Percentiles rank a stretch among this genome's conserved stretches.
phyloP scores from a whole-genome alignment of 2,797 vertebrate genomes.

The Pseudocheirus occidentalis region DNA sequence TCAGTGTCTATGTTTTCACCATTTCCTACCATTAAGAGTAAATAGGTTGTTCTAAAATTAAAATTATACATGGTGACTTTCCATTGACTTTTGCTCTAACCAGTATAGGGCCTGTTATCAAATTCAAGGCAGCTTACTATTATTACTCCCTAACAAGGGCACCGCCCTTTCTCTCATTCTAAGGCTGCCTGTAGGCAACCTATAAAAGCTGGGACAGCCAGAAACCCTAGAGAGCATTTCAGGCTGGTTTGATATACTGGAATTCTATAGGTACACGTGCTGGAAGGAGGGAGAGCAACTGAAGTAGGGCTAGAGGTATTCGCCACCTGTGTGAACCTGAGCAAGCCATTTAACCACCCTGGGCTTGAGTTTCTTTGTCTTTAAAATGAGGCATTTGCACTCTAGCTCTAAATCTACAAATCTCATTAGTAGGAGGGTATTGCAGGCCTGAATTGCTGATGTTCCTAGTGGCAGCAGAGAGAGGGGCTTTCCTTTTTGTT shows the following conservation, averaged over 20 bases:
- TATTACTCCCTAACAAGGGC: neutral
- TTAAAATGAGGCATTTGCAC: neutral
- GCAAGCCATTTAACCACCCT: neutral
- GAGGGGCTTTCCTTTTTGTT: neutral
- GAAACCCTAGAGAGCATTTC: neutral
- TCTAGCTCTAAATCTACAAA: neutral
- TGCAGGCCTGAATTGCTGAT: neutral
- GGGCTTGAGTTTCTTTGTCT: neutral
- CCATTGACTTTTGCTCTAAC: neutral
- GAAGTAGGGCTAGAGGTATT: neutral
- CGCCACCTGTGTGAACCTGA: neutral
- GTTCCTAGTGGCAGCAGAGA: neutral
- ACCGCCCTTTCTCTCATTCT: neutral
- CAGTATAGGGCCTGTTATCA: neutral
- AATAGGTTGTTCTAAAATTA: neutral
- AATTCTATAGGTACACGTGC: neutral
- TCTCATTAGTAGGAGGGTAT: neutral
- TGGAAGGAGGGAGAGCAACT: neutral
- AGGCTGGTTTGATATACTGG: neutral
- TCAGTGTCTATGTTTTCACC: neutral
- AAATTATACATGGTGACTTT: neutral
- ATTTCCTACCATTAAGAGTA: neutral
- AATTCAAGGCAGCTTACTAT: neutral
- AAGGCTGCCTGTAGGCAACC: neutral
- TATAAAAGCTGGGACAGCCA: neutral